Evolutionary conservation across 2,888 invertebrate genomes (phyloP), one percentile per base, ranked within the genome.

Genomic region (Archips crataeganus): DNA sequence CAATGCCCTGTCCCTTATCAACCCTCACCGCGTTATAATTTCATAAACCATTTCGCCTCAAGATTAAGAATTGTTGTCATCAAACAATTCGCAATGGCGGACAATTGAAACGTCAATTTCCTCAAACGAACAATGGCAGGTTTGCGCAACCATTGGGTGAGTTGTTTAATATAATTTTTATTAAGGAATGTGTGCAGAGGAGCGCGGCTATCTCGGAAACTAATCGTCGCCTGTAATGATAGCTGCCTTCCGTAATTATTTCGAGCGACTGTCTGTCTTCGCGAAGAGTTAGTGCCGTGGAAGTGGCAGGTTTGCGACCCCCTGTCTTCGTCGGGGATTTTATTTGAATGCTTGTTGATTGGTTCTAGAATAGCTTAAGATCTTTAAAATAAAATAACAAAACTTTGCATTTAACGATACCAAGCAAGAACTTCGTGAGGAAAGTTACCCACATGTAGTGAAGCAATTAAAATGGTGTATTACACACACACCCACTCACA

Each of bases 141-240:
- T 70, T 81, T 81, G 78, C 78, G 78, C 79, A 79, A 80, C 78
- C 80, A 82, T 83, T 80, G 87, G 80, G 84, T 84, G 86, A 85
- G 86, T 90, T 90, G 85, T 89, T 91, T 92, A 92, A 91, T 91
- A 91, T 87, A 90, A 90, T 91, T 92, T 92, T 92, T 92, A 91
- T 91, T 90, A 91, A 91, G 89, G 88, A 87, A 91, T 85, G 89
- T 85, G 90, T 84, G 87, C 91, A 90, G 89, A 89, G 89, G 82
- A 87, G 90, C 89, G 90, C 62, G 84, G 86, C 91, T 93, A 94
- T 94, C 94, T 89, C 74, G 71, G 74, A 80, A 72, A 83, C 87
- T 92, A 93, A 93, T 94, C 93, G 93, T 94, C 94, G 88, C 90
- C 89, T 82, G 85, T 90, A 89, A 89, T 93, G 89, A 90, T 90